phyloP scores from a whole-genome alignment of 2,113 vertebrate species.

The Monopterus albus region DNA sequence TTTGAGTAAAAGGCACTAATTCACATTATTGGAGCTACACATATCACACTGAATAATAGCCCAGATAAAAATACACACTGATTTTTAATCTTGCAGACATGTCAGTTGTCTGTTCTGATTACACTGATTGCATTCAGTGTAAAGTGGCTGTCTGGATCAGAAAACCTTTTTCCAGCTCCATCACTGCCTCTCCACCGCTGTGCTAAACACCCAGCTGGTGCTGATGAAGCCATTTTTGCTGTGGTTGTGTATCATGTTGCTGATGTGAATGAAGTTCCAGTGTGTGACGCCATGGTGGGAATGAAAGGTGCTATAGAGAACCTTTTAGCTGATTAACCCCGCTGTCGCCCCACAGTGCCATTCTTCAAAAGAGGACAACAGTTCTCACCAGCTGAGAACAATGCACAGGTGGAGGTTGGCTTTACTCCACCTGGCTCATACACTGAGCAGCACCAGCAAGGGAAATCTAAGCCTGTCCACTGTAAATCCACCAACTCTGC shows the following conservation, averaged over 20 bases:
- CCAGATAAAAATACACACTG: not conserved
- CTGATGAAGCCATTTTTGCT: constrained; percentile 31
- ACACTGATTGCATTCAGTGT: constrained; percentile 39
- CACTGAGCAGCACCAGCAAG: constrained; percentile 17
- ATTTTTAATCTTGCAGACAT: constrained; percentile 4
- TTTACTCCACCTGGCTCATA: constrained; percentile 60
- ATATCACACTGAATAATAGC: not conserved
- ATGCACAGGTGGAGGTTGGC: constrained; percentile 65
- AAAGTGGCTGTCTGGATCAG: constrained; percentile 26
- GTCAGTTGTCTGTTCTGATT: constrained; percentile 12
- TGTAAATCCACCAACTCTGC: not conserved
- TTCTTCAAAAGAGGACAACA: constrained; percentile 60
- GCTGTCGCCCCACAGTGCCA: constrained; percentile 63
- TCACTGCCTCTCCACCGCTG: not conserved
- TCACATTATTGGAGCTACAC: not conserved
- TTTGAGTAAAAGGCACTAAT: too few species aligned
- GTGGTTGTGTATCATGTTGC: constrained; percentile 53
- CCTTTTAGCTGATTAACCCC: constrained; percentile 72
- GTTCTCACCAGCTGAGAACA: constrained; percentile 76
- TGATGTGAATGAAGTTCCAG: constrained; percentile 54
- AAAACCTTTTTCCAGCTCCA: constrained; percentile 15
- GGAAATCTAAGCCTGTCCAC: not conserved
- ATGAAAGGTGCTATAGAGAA: constrained; percentile 55
- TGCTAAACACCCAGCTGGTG: constrained; percentile 43
- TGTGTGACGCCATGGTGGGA: constrained; percentile 56